phyloP scores from a whole-genome alignment of 2,888 invertebrate species.

The Operophtera brumata region DNA sequence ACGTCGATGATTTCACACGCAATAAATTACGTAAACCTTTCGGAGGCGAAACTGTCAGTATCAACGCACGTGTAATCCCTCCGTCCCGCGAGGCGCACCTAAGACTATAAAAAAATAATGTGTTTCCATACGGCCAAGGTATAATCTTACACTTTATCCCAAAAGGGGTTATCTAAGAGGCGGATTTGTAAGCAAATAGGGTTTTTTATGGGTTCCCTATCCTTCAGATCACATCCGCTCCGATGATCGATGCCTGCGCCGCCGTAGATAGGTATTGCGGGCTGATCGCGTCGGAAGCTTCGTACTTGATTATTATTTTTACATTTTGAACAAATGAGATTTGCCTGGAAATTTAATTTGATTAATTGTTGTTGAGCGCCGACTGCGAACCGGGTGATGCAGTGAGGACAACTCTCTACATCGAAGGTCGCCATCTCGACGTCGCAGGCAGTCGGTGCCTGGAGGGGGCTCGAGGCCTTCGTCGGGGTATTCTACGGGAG shows the following conservation, averaged over 20 bases:
- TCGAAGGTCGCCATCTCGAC: too few species aligned
- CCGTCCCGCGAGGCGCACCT: slow-evolving; percentile 15
- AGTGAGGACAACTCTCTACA: too few species aligned
- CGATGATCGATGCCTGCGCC: slow-evolving; percentile 4
- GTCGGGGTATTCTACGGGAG: too few species aligned
- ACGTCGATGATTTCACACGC: too few species aligned
- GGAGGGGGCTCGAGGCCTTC: too few species aligned
- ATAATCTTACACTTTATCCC: slow-evolving; percentile 29
- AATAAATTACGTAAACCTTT: slow-evolving; percentile 23
- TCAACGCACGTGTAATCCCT: slow-evolving; percentile 13
- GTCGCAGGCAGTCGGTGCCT: too few species aligned
- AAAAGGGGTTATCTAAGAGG: slow-evolving; percentile 27
- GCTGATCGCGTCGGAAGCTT: too few species aligned
- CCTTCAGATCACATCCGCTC: slow-evolving; percentile 15
- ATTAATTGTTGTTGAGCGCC: too few species aligned
- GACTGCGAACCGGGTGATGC: too few species aligned
- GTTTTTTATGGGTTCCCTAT: slow-evolving; percentile 25
- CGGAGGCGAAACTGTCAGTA: slow-evolving; percentile 8
- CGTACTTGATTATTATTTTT: too few species aligned
- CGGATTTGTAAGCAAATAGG: slow-evolving; percentile 33
- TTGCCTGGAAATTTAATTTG: too few species aligned
- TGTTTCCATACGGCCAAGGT: slow-evolving; percentile 17
- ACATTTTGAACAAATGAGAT: too few species aligned
- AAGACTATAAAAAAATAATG: slow-evolving; percentile 29
- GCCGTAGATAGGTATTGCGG: background rate